Base-by-base conservation (phyloP, 2,113 vertebrate genomes). In the Phoxinus phoxinus region DNA sequence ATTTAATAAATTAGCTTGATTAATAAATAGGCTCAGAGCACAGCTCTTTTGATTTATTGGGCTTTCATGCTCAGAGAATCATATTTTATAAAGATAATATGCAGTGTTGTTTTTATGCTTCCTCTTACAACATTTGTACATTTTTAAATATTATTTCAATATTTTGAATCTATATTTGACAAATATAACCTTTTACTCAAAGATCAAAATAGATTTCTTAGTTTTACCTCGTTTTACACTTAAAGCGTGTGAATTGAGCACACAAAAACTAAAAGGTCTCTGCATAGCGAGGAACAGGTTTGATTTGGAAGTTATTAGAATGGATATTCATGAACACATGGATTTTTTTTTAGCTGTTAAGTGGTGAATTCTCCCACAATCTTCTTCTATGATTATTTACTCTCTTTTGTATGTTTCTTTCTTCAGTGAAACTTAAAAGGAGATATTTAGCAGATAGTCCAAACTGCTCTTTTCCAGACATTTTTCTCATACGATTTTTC, bases 91-190 rank as follows among this genome's bases (percentile, higher is more conserved):
- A 30, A 27, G 5, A 48, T 48, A 1, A 10, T 44, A 61, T 41
- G 53, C 76, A 25, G 53, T 32, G 3, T 56, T 37, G 48, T 78
- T 58, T 41, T 59, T 79, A 59, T 79, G 32, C 76, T 79, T 79
- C 41, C 41, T 27, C 35, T 61, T 79, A 58, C 6, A 79, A 41
- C 56, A 44, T 35, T 61, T 25, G 6, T 4, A 58, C 1, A 9
- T 78, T 59, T 58, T 37, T 15, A 17, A 3, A 51, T 59, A 15
- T 25, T 17, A 48, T 77, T 53, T 48, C 6, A 53, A 5, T 30
- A 56, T 12, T 53, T 56, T 32, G 4, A 35, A 56, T 56, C 2
- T 1, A 6, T 56, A 58, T 77, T 56, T 35, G 0, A 77, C 48
- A 27, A 73, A 30, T 75, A n/a, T 58, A 78, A 78, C 51, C 5